phyloP scores from a whole-genome alignment of 1,140 invertebrate genomes.

The Panagrolaimus sp. region DNA sequence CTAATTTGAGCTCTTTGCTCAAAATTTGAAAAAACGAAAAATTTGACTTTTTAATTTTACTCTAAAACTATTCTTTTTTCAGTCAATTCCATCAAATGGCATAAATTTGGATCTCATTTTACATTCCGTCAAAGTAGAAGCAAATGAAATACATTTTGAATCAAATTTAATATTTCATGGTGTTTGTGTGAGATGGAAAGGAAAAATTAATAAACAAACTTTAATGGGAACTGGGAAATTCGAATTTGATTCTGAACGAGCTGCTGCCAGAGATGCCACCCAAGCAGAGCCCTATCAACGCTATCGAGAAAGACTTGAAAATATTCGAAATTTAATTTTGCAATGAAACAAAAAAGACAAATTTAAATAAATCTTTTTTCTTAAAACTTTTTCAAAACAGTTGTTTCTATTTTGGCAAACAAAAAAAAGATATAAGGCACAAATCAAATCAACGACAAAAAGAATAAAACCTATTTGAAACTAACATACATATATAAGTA shows the following conservation, averaged over 20 bases:
- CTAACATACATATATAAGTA: neutral
- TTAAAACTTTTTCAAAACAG: neutral
- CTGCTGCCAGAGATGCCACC: neutral
- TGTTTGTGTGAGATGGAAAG: neutral
- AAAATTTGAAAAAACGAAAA: too few relatives aligned
- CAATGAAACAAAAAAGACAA: neutral
- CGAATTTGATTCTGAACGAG: neutral
- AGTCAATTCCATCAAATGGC: neutral
- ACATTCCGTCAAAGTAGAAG: neutral
- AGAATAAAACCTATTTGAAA: neutral
- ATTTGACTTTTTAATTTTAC: too few relatives aligned
- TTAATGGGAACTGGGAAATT: neutral
- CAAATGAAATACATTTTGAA: neutral
- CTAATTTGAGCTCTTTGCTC: too few relatives aligned
- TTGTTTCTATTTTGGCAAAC: neutral
- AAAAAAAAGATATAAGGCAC: neutral
- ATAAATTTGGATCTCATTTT: neutral
- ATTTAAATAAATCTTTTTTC: neutral
- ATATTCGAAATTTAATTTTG: conserved; percentile 6
- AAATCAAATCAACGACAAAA: neutral
- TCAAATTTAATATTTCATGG: neutral
- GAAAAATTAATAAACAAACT: neutral
- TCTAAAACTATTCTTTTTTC: neutral
- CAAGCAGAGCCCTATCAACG: neutral
- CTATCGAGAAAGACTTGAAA: neutral